These are phyloP conservation scores for Mimachlamys varia DNA, from an alignment of 2,888 invertebrate species.

Conservation along the genomic window DNA sequence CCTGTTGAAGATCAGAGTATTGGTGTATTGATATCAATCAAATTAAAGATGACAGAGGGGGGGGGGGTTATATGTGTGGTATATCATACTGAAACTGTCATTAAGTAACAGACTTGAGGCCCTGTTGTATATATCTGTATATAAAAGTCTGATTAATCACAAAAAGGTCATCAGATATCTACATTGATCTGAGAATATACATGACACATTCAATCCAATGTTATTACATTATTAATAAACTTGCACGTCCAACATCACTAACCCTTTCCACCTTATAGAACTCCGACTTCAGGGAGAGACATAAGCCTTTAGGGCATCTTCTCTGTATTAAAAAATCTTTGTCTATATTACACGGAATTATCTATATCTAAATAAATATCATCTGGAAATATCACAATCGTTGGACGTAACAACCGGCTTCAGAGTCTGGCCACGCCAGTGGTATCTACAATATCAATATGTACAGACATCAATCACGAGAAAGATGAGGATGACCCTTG, in stretches of 20 bases:
- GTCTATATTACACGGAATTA: neutral
- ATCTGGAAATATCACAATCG: neutral
- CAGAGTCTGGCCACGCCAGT: neutral
- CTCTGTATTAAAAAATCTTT: neutral
- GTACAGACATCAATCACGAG: neutral
- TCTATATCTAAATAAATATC: neutral
- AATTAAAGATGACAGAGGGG: conserved; percentile 7
- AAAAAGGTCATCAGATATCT: too few relatives aligned
- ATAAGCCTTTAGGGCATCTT: neutral
- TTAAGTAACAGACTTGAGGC: neutral
- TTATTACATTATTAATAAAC: neutral
- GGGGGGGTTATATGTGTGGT: neutral
- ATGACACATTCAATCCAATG: neutral
- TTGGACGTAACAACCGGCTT: neutral
- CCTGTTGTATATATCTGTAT: too few relatives aligned
- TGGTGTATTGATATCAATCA: neutral
- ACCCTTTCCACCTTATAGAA: neutral
- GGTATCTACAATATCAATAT: neutral
- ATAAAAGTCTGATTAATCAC: too few relatives aligned
- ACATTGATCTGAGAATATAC: neutral
- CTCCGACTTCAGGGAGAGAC: neutral
- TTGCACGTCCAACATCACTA: neutral
- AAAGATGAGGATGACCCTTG: conserved; percentile 9
- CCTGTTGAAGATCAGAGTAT: neutral
- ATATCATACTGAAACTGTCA: neutral